Evolutionary conservation across 2,888 invertebrate species (phyloP).

Genomic region (Drosophila kanekoi): DNA sequence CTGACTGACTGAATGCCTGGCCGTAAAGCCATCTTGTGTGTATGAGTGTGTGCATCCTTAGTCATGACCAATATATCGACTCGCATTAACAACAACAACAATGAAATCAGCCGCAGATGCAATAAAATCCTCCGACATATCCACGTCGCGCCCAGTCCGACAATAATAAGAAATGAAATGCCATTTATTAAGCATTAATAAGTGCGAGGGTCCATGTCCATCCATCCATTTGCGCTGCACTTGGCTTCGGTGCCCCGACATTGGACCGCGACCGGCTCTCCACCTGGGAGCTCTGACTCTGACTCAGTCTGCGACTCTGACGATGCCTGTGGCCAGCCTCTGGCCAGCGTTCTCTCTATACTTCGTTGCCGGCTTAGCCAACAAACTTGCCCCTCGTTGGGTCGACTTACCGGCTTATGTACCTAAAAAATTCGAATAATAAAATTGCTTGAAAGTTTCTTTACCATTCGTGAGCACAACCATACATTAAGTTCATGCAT

Average conservation of each 20-base stretch:
- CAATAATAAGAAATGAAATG: slow-evolving; percentile 85
- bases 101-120: slow-evolving; percentile 51
- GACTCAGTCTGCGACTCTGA: slow-evolving; percentile 38
- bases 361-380: not conserved
- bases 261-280: slow-evolving; percentile 28
- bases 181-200: slow-evolving; percentile 85
- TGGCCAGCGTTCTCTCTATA: slow-evolving; percentile 9
- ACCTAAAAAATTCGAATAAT: slow-evolving; percentile 12
- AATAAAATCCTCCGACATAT: slow-evolving; percentile 74
- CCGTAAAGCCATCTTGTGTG: slow-evolving; percentile 1
- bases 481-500: no score
- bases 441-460: slow-evolving; percentile 13
- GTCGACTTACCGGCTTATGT: slow-evolving; percentile 16
- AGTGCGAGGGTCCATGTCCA: slow-evolving; percentile 81
- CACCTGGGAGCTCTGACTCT: slow-evolving; percentile 21
- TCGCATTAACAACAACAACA: slow-evolving; percentile 76
- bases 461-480: not conserved
- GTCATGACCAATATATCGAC: slow-evolving; percentile 81
- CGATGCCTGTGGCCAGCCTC: slow-evolving; percentile 37
- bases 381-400: slow-evolving; percentile 25
- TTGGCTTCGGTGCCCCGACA: slow-evolving; percentile 38
- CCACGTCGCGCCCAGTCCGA: slow-evolving; percentile 73
- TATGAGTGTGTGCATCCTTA: slow-evolving; percentile 63
- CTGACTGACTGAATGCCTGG: slow-evolving; percentile 32
- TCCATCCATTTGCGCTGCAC: slow-evolving; percentile 70